These are phyloP conservation scores for Prunella himalayana DNA, from an alignment of 2,113 vertebrate genomes.

Conservation along the genomic window DNA sequence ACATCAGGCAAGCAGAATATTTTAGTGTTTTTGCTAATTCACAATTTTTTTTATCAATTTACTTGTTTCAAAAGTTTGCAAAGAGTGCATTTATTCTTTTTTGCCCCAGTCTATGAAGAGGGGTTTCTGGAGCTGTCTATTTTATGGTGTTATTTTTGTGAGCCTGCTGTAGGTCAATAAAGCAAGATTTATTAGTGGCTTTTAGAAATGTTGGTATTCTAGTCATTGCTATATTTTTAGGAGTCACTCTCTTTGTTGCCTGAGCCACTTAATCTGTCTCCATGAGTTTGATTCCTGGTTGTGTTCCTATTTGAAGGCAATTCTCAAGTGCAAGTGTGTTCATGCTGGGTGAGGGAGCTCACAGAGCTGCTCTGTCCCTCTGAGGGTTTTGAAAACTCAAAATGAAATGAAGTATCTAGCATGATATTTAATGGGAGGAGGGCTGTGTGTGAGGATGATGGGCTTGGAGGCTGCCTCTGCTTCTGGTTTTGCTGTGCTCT, in stretches of 20 bases:
- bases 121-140: not conserved
- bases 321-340: not conserved
- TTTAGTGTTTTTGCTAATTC: not conserved
- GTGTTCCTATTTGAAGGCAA: not conserved
- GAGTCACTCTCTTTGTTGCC: not conserved
- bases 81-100: not conserved
- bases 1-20: not conserved
- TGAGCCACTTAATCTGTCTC: not conserved
- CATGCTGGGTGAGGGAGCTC: not conserved
- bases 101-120: not conserved
- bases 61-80: not conserved
- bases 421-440: not conserved
- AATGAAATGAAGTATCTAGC: not conserved
- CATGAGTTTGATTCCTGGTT: not conserved
- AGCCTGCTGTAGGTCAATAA: conserved; percentile 8
- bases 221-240: conserved; percentile 20
- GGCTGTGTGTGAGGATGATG: not conserved
- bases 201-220: not conserved
- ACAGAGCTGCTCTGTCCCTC: not conserved
- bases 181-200: not conserved
- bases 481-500: not conserved
- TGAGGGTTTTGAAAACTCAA: not conserved
- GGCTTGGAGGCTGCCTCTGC: not conserved
- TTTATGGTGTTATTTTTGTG: not conserved
- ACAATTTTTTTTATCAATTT: not conserved